phyloP scores from a whole-genome alignment of 2,113 vertebrate species.

The Albula glossodonta region DNA sequence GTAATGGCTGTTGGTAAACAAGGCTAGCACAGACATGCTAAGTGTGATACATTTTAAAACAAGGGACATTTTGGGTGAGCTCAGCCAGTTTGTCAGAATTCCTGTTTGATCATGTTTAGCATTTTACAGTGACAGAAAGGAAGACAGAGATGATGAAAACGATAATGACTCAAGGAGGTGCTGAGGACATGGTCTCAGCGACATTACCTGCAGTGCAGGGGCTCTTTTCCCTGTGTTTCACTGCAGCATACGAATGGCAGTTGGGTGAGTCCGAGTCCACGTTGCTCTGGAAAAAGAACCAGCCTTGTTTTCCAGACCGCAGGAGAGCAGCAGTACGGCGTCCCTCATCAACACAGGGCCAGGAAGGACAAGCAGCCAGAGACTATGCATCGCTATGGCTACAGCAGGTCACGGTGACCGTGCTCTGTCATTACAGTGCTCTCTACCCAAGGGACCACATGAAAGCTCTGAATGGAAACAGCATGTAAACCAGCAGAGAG shows the following conservation, averaged over 20 bases:
- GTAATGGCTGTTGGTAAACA: neutral
- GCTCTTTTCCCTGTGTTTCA: too few relatives aligned
- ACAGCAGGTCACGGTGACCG: conserved; percentile 48
- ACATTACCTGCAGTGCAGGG: too few relatives aligned
- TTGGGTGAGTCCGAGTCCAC: too few relatives aligned
- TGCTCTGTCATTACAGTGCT: conserved; percentile 29
- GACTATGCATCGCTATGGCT: conserved; percentile 32
- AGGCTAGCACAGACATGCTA: neutral
- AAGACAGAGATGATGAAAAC: neutral
- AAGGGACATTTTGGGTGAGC: neutral
- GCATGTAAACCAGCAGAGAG: conserved; percentile 35
- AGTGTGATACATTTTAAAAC: neutral
- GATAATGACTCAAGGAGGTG: neutral
- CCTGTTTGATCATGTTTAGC: neutral
- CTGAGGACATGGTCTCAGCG: neutral
- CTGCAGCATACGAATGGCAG: too few relatives aligned
- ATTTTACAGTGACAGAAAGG: neutral
- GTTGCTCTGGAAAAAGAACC: conserved; percentile 13
- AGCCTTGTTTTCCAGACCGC: conserved; percentile 45
- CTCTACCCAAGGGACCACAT: conserved; percentile 40
- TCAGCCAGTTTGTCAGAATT: neutral
- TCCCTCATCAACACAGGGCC: conserved; percentile 46
- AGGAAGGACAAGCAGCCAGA: conserved; percentile 54
- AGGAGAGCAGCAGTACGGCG: conserved; percentile 44
- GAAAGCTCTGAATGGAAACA: conserved; percentile 35